Conservation (phyloP, 2,113 vertebrate genomes). For the Arvicanthis niloticus region DNA sequence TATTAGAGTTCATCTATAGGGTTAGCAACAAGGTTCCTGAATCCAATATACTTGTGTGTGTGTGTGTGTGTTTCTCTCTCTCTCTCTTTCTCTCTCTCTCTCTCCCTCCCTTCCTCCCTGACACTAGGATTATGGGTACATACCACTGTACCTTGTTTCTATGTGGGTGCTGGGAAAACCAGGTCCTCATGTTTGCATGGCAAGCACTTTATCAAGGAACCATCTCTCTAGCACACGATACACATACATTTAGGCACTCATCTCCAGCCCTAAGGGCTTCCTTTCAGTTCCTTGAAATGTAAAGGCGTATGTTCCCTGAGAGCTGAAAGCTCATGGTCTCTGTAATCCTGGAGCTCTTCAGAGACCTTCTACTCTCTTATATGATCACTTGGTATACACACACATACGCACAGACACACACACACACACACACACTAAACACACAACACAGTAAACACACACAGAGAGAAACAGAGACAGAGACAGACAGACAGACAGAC, state of each 20-base stretch:
- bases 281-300: neutral
- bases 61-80: no score
- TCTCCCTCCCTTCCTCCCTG: neutral
- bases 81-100: no score
- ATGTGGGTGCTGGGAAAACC: neutral
- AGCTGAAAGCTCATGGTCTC: neutral
- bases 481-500: no score
- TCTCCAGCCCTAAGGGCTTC: neutral
- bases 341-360: neutral
- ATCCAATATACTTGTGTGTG: neutral
- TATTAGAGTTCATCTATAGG: neutral
- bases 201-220: neutral
- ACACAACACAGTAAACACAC: neutral
- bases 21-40: neutral
- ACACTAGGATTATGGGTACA: neutral
- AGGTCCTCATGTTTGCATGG: neutral
- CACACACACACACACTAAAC: neutral
- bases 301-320: neutral
- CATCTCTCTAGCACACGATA: neutral
- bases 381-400: neutral
- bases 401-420: neutral
- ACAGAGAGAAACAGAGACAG: neutral
- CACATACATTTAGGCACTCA: neutral
- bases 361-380: neutral
- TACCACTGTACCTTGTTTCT: neutral